Conservation (phyloP, 2,797 vertebrate genomes). For the Intellagama lesueurii region DNA sequence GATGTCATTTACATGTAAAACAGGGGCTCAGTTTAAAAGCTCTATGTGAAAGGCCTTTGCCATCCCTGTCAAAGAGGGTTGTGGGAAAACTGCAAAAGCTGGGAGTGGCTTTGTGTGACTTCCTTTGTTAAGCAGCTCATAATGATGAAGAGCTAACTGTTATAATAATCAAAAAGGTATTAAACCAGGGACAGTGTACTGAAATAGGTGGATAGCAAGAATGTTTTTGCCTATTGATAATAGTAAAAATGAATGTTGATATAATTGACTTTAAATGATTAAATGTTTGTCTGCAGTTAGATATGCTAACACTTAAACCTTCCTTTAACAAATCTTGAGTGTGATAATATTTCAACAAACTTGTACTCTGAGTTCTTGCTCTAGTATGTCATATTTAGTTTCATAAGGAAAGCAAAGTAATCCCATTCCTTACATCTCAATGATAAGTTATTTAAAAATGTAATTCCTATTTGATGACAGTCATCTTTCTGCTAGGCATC, state of each 20-base stretch:
- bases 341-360: not conserved
- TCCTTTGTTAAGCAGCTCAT: slow-evolving; percentile 41
- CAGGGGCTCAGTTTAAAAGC: slow-evolving; percentile 5
- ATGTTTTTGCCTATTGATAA: not conserved
- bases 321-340: not conserved
- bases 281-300: not conserved
- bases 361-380: not conserved
- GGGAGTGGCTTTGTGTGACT: slow-evolving; percentile 48
- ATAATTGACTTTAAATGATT: not conserved
- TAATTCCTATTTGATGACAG: not conserved
- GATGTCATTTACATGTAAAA: slow-evolving; percentile 71
- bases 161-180: slow-evolving; percentile 32
- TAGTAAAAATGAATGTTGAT: not conserved
- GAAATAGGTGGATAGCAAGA: not conserved
- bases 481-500: not conserved
- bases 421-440: not conserved
- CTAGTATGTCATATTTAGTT: not conserved
- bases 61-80: slow-evolving; percentile 49
- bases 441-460: not conserved
- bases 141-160: slow-evolving; percentile 8
- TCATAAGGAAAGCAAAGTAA: not conserved
- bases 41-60: slow-evolving; percentile 59
- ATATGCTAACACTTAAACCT: not conserved
- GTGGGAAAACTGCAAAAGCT: slow-evolving; percentile 64
- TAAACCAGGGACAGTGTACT: not conserved